Percentiles rank a stretch among this genome's conserved stretches.
Conservation (phyloP, 1,140 invertebrate genomes). For the Drosophila ananassae region DNA sequence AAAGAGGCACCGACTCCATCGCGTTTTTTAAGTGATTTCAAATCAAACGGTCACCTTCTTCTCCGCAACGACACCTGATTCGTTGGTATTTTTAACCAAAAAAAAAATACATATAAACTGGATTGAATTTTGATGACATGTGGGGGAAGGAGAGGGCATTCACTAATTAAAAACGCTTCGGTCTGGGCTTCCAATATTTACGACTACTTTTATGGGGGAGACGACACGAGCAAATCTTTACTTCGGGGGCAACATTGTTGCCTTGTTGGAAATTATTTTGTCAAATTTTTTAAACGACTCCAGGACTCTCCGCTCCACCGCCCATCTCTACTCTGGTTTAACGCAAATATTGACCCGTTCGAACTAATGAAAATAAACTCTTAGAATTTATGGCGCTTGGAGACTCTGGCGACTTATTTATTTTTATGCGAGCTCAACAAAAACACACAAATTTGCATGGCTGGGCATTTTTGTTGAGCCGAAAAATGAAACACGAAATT, state of each 20-base stretch:
- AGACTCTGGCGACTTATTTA: constrained; percentile 57
- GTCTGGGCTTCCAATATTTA: constrained; percentile 51
- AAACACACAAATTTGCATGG: constrained; percentile 66
- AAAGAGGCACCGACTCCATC: constrained; percentile 28
- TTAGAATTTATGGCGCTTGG: constrained; percentile 76
- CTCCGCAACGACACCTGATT: constrained; percentile 64
- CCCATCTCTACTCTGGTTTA: constrained; percentile 20
- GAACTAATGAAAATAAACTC: constrained; percentile 66
- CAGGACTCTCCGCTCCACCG: constrained; percentile 20
- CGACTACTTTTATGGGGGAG: constrained; percentile 34
- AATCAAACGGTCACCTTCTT: constrained; percentile 24
- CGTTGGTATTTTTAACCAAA: constrained; percentile 43
- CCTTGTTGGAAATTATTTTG: constrained; percentile 62
- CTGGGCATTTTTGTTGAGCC: constrained; percentile 66
- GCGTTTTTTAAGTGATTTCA: constrained; percentile 27
- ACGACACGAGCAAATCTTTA: constrained; percentile 17
- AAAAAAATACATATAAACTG: constrained; percentile 4
- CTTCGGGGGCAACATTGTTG: constrained; percentile 53
- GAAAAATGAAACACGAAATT: constrained; percentile 68
- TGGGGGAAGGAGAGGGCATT: neutral
- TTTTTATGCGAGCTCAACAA: constrained; percentile 58
- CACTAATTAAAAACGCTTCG: constrained; percentile 62
- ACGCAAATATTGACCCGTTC: constrained; percentile 76
- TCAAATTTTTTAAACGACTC: constrained; percentile 61
- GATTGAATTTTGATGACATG: neutral